These are phyloP conservation scores for Brachypodius melanocephalos DNA, from an alignment of 2,113 vertebrate genomes.

Conservation along the genomic window DNA sequence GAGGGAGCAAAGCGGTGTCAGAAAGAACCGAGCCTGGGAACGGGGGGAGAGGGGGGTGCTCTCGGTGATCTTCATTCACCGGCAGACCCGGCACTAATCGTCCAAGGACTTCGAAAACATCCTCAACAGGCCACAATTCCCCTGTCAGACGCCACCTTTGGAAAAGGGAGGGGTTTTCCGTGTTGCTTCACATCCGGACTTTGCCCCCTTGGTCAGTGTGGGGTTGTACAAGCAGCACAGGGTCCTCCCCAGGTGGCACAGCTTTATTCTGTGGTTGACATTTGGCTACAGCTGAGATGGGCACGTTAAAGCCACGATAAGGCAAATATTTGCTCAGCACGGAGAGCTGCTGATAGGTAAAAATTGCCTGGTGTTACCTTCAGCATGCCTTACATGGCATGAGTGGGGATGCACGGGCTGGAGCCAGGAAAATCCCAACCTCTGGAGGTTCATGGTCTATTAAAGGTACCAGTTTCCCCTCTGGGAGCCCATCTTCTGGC, in stretches of 20 bases:
- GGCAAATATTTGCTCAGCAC: not conserved
- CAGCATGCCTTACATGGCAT: not conserved
- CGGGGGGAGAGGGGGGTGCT: not conserved
- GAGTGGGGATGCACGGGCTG: not conserved
- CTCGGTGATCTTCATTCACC: rapidly evolving
- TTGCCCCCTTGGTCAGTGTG: not conserved
- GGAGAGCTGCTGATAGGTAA: not conserved
- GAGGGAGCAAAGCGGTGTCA: not conserved
- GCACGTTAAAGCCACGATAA: not conserved
- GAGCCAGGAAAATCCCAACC: not conserved
- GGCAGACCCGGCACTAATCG: not conserved
- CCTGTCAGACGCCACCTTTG: not conserved
- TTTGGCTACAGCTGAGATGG: not conserved
- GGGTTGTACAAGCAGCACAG: not conserved
- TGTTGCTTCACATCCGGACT: rapidly evolving
- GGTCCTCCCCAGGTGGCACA: not conserved
- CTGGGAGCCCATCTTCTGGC: not conserved
- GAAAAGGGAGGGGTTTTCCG: not conserved
- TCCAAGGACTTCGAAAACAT: not conserved
- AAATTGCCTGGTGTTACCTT: not conserved
- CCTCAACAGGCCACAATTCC: not conserved
- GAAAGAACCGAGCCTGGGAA: rapidly evolving
- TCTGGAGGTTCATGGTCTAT: not conserved
- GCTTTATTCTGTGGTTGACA: not conserved
- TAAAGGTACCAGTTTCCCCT: not conserved